Evolutionary conservation across 53 echinoderm and acorn worm species (phyloP).

Genomic region (Antedon mediterranea): DNA sequence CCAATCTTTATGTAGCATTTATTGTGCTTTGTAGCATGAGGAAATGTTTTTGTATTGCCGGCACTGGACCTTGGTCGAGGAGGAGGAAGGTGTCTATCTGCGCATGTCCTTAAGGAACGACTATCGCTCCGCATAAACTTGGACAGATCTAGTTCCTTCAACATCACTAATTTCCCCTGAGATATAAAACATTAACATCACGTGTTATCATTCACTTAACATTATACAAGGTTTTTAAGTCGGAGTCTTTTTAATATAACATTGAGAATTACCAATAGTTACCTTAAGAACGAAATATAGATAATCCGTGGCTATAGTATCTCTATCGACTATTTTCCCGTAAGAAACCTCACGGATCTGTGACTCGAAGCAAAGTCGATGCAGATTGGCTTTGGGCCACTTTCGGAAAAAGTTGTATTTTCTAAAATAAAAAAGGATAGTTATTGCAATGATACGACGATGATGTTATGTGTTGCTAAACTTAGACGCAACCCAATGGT

Average conservation of each 20-base stretch:
- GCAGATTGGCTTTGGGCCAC: constrained; percentile 35
- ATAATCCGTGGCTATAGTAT: constrained; percentile 30
- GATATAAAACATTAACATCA: background rate
- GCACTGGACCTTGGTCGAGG: background rate
- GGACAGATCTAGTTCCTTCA: constrained; percentile 33
- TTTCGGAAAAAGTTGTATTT: constrained; percentile 29
- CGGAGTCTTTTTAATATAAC: too few relatives aligned
- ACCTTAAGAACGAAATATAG: constrained; percentile 56
- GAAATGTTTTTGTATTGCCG: constrained; percentile 18
- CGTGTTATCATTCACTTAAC: too few relatives aligned
- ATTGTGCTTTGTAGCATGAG: constrained; percentile 10
- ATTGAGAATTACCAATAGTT: too few relatives aligned
- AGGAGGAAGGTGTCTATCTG: background rate
- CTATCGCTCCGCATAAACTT: background rate
- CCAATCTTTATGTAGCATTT: constrained; percentile 31
- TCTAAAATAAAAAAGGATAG: constrained; percentile 11
- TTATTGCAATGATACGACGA: background rate
- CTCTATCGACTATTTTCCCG: constrained; percentile 33
- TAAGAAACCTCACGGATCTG: constrained; percentile 52
- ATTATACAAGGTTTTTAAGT: too few relatives aligned
- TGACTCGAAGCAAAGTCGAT: constrained; percentile 57
- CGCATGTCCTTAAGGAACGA: background rate
- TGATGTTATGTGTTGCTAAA: too few relatives aligned
- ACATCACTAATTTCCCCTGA: constrained; percentile 46
- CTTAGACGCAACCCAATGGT: too few relatives aligned